Base-by-base conservation (phyloP, 2,888 invertebrate genomes). In the Phytoseiulus persimilis region DNA sequence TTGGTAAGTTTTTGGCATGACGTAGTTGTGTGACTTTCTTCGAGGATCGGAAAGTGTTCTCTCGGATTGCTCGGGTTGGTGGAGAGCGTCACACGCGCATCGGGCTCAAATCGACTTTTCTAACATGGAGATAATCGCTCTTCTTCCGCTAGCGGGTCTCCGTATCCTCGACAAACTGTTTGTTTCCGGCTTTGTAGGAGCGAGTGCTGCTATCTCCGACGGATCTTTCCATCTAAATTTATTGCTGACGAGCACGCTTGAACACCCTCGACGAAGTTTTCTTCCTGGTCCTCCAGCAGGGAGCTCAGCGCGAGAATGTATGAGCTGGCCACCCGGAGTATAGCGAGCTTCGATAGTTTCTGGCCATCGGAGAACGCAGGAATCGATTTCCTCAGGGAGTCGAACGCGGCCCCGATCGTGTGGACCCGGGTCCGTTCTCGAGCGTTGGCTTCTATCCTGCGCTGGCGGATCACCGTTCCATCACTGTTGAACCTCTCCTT, bases 351-450 rank as follows among this genome's bases (percentile, higher is more conserved):
- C 0, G 97, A 97, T 33, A 98, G 94, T 93, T 98, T 97, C 93
- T 97, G 97, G 92, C 96, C 96, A 92, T 97, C 96, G 83, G 97
- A 97, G 93, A 97, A 98, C 0, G 97, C 95, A 1, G 98, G 98
- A 84, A 98, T 95, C 0, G 97, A 94, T 90, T 94, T 94, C 87
- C 98, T 94, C 18, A 98, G 93, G 0, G 96, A 96, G 91, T 98
- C 98, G 92, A 98, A 98, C 0, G 98, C 98, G 0, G 97, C 97
- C 92, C 97, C 97, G 91, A 98, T 98, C 0, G 98, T 98, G 93
- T 98, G 98, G 0, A 98, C 98, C 90, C 98, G 94, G 9, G 97
- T 97, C 90, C 98, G 93, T 92, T 98, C 98, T 6, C 98, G 94
- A 0, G 98, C 98, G 92, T 98, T 98, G 0, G 98, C 98, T 92